A percentile compares a stretch with the other conserved stretches of the same genome.
phyloP scores from a whole-genome alignment of 2,888 invertebrate species.

The Microctonus hyperodae region DNA sequence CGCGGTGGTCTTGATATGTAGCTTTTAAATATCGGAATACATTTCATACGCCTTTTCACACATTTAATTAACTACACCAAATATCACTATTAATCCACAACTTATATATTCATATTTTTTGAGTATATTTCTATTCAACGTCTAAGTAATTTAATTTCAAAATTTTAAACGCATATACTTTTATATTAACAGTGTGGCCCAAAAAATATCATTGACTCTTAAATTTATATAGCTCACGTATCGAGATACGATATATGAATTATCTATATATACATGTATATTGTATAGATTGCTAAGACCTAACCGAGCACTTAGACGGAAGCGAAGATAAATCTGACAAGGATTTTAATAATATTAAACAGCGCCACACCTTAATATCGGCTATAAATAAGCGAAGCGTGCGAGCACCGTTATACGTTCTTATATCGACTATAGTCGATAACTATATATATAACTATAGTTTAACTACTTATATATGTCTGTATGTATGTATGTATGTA shows the following conservation, averaged over 20 bases:
- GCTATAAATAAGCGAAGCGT: slow-evolving; percentile 38
- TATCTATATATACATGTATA: background rate
- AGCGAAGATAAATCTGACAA: slow-evolving; percentile 37
- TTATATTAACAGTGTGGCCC: background rate
- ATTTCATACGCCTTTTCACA: background rate
- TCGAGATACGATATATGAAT: slow-evolving; percentile 4
- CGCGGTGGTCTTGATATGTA: background rate
- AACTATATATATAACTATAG: slow-evolving; percentile 1
- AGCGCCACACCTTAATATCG: slow-evolving; percentile 31
- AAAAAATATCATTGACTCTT: background rate
- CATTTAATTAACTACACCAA: no score
- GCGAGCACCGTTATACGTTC: slow-evolving; percentile 26
- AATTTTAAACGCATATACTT: background rate
- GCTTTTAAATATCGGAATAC: background rate
- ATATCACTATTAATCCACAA: no score
- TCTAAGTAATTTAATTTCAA: background rate
- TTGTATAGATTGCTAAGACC: background rate
- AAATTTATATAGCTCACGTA: no score
- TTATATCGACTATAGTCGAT: slow-evolving; percentile 24
- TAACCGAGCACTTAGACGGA: slow-evolving; percentile 24
- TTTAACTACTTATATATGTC: background rate
- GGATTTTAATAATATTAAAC: slow-evolving; percentile 41
- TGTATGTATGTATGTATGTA: background rate
- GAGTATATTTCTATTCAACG: background rate
- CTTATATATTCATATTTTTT: no score